These are phyloP conservation scores for Epirrita christyi DNA, from an alignment of 2,888 invertebrate genomes.

Conservation along the genomic window DNA sequence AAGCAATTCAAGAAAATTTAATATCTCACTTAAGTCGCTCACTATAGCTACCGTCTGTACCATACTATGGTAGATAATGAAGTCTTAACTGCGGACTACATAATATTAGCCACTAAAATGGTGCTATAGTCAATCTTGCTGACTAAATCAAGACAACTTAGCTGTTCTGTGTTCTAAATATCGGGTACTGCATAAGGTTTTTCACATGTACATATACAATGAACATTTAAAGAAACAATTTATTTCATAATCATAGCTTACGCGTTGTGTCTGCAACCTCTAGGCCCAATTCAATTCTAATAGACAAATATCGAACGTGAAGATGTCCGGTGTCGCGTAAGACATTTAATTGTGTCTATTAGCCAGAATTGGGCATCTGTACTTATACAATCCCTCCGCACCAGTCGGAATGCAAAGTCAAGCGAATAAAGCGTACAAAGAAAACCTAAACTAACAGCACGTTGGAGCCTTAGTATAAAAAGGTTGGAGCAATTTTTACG, in stretches of 20 bases:
- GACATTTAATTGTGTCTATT: not conserved
- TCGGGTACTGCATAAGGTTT: not conserved
- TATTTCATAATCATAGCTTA: no score
- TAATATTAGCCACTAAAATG: constrained; percentile 22
- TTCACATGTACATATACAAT: not conserved
- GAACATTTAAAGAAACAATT: not conserved
- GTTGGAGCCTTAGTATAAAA: no score
- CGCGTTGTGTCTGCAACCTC: no score
- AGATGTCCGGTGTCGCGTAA: no score
- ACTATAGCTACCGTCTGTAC: constrained; percentile 19
- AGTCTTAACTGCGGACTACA: constrained; percentile 24
- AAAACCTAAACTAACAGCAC: constrained; percentile 46
- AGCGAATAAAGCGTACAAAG: constrained; percentile 77
- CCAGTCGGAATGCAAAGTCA: constrained; percentile 82
- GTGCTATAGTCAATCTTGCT: constrained; percentile 73
- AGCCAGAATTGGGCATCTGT: constrained; percentile 3
- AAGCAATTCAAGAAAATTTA: no score
- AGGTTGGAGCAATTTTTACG: not conserved
- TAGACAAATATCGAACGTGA: no score
- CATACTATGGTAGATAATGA: constrained; percentile 29
- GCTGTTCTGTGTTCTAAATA: constrained; percentile 45
- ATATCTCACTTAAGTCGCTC: no score
- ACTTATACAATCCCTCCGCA: constrained; percentile 51
- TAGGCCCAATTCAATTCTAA: no score
- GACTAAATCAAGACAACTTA: constrained; percentile 72